Conservation (phyloP, 2,888 invertebrate genomes). For the Lasioglossum zephyrum region DNA sequence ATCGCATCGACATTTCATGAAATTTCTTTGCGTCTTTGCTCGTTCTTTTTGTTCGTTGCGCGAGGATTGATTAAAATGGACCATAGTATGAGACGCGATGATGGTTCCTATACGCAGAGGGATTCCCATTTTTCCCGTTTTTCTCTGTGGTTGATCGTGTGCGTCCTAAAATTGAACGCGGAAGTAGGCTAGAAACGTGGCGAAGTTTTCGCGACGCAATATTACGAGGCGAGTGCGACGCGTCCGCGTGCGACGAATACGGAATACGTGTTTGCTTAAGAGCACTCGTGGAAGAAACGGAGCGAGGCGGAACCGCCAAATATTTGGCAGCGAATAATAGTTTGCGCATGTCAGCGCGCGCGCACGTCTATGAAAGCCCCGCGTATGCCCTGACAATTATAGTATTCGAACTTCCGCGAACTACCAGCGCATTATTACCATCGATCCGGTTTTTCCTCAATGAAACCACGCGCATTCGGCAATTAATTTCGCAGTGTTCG, state of each 20-base stretch:
- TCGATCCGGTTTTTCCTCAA: not conserved
- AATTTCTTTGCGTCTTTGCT: not conserved
- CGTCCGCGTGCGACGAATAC: slow-evolving; percentile 38
- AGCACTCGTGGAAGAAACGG: slow-evolving; percentile 30
- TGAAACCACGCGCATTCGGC: not conserved
- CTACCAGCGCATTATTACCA: not conserved
- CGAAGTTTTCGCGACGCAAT: slow-evolving; percentile 18
- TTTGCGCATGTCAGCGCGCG: slow-evolving; percentile 29
- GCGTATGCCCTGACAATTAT: slow-evolving; percentile 9
- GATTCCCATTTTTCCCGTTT: not conserved
- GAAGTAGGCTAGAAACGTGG: slow-evolving; percentile 21
- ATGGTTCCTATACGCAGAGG: not conserved
- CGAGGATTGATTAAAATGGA: not conserved
- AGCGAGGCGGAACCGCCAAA: slow-evolving; percentile 27
- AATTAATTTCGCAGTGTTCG: not conserved
- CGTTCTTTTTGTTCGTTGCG: not conserved
- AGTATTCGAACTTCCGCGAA: not conserved
- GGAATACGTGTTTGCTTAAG: slow-evolving; percentile 42
- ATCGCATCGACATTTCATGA: not conserved
- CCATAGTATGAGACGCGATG: not conserved
- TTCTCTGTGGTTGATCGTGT: not conserved
- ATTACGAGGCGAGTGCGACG: slow-evolving; percentile 11
- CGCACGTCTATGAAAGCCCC: not conserved
- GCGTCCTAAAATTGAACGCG: slow-evolving; percentile 4
- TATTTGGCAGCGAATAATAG: slow-evolving; percentile 43